A percentile compares a stretch with the other conserved stretches of the same genome.
Evolutionary conservation across 2,888 invertebrate genomes (phyloP).

Genomic region (Drosophila rubida): DNA sequence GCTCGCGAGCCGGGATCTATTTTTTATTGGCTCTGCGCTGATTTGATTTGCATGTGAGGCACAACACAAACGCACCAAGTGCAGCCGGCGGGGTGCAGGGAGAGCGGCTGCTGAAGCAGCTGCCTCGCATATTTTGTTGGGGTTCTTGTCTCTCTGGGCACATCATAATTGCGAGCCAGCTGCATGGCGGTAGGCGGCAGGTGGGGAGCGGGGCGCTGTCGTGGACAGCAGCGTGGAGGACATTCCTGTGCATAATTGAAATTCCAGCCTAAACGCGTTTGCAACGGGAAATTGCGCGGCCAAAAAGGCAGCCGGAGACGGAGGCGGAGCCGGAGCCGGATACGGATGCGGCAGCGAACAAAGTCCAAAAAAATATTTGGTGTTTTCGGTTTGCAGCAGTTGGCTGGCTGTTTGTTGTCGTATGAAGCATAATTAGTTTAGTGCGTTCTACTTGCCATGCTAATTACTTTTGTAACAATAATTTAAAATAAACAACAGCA

Average conservation of each 20-base stretch:
- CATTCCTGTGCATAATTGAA: constrained; percentile 78
- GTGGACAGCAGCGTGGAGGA: constrained; percentile 25
- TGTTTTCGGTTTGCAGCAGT: constrained; percentile 14
- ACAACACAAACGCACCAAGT: not conserved
- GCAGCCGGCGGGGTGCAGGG: not conserved
- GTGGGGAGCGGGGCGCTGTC: not conserved
- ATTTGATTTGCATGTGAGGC: constrained; percentile 60
- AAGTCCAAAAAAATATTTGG: constrained; percentile 37
- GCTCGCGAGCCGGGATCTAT: constrained; percentile 35
- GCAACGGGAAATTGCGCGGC: constrained; percentile 76
- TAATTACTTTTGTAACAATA: constrained; percentile 55
- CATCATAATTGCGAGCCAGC: constrained; percentile 66
- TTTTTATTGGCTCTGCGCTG: constrained; percentile 58
- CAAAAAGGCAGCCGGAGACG: constrained; percentile 55
- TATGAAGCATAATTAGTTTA: constrained; percentile 21
- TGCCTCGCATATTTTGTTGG: constrained; percentile 61
- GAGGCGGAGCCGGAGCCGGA: constrained; percentile 51
- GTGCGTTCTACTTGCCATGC: constrained; percentile 2
- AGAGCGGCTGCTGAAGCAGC: constrained; percentile 14
- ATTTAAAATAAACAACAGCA: constrained; percentile 45
- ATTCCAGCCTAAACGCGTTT: constrained; percentile 79
- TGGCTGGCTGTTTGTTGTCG: constrained; percentile 19
- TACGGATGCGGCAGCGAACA: constrained; percentile 52
- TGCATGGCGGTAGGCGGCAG: not conserved
- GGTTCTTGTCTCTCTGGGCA: constrained; percentile 51